Evolutionary conservation across 2,797 vertebrate genomes (phyloP).

Genomic region (Rachycentron canadum): DNA sequence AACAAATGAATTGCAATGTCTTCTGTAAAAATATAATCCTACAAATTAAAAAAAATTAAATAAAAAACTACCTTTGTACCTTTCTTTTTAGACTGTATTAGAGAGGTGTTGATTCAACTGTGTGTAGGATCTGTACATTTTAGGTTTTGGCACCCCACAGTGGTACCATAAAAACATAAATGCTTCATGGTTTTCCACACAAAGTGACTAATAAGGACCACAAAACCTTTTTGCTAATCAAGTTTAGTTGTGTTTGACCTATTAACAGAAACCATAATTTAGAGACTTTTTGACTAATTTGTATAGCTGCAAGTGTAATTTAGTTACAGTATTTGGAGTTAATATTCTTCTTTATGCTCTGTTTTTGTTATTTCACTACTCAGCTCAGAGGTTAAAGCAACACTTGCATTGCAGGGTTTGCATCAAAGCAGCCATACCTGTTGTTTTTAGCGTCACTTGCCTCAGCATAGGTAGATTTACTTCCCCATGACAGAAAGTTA

Average conservation of each 20-base stretch:
- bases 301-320: neutral
- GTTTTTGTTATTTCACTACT: neutral
- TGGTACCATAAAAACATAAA: conserved; percentile 18
- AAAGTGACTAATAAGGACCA: too few relatives aligned
- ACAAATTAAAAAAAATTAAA: conserved; percentile 5
- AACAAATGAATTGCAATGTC: conserved; percentile 8
- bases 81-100: neutral
- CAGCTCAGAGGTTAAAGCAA: neutral
- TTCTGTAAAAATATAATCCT: neutral
- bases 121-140: neutral
- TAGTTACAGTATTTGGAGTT: neutral
- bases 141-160: conserved; percentile 28
- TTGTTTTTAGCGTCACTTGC: neutral
- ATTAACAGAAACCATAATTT: neutral
- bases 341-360: neutral
- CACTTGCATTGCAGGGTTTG: neutral
- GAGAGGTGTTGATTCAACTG: conserved; percentile 6
- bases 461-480: conserved; percentile 1
- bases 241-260: neutral
- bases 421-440: neutral
- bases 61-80: neutral
- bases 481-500: conserved; percentile 1
- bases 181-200: neutral
- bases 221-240: neutral
- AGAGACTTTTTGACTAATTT: neutral